Evolutionary conservation across 2,888 invertebrate species (phyloP).

Genomic region (Drosophila paranaensis): DNA sequence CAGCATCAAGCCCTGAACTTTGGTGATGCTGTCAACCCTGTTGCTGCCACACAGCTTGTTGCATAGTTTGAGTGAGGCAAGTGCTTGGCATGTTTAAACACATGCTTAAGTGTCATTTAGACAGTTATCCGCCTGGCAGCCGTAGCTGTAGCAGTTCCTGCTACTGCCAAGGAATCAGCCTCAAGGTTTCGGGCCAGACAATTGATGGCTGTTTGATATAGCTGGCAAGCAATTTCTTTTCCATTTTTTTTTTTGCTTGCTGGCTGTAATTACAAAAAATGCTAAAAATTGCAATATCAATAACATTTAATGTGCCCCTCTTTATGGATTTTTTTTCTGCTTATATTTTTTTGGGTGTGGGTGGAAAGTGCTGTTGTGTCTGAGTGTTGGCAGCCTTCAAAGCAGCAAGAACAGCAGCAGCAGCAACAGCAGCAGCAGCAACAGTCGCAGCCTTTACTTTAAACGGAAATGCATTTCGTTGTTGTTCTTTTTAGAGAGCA

Average conservation of each 20-base stretch:
- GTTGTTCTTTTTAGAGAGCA: constrained; percentile 54
- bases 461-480: constrained; percentile 78
- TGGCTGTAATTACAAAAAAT: constrained; percentile 72
- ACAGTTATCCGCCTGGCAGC: constrained; percentile 71
- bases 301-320: constrained; percentile 74
- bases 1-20: constrained; percentile 65
- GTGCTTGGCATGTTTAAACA: constrained; percentile 82
- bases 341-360: constrained; percentile 4
- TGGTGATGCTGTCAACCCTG: constrained; percentile 71
- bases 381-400: constrained; percentile 76
- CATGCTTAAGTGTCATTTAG: constrained; percentile 82
- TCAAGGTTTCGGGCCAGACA: constrained; percentile 65
- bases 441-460: constrained; percentile 53
- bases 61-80: constrained; percentile 77
- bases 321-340: not conserved
- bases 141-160: constrained; percentile 2
- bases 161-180: constrained; percentile 9
- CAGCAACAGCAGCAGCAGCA: constrained; percentile 6
- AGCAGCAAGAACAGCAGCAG: constrained; percentile 34
- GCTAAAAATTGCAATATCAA: constrained; percentile 82
- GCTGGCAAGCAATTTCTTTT: constrained; percentile 1
- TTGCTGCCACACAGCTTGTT: constrained; percentile 55
- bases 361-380: constrained; percentile 59
- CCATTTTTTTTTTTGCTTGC: constrained; percentile 4
- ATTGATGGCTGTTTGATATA: constrained; percentile 70